These are phyloP conservation scores for Zonotrichia leucophrys DNA, from an alignment of 2,113 vertebrate genomes.

Conservation along the genomic window DNA sequence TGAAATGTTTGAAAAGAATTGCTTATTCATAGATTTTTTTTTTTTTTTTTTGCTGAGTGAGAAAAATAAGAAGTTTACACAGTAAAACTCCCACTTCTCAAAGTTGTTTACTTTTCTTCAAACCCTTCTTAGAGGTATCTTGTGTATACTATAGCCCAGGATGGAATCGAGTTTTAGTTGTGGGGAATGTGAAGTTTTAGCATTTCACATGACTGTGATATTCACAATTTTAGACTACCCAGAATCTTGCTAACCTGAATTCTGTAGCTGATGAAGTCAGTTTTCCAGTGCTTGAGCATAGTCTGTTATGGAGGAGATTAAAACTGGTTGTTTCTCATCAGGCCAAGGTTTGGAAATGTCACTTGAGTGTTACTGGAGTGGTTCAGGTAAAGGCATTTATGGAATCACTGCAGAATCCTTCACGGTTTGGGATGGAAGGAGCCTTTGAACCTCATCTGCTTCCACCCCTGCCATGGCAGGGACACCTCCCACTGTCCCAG, in stretches of 20 bases:
- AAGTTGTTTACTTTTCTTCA: neutral
- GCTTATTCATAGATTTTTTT: neutral
- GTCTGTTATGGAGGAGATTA: neutral
- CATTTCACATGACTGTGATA: fast-evolving
- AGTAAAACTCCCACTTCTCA: neutral
- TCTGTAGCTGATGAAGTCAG: neutral
- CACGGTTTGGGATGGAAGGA: neutral
- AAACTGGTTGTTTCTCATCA: neutral
- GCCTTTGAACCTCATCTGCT: fast-evolving
- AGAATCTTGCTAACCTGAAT: neutral
- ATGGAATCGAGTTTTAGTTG: neutral
- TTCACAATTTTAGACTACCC: neutral
- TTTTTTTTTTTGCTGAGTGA: neutral
- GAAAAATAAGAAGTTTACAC: neutral
- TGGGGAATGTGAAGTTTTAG: neutral
- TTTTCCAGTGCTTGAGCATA: neutral
- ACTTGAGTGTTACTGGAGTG: neutral
- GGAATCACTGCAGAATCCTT: neutral
- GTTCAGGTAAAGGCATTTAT: neutral
- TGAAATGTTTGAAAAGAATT: neutral
- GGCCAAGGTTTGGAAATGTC: neutral
- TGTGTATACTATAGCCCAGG: neutral
- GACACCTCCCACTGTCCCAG: fast-evolving
- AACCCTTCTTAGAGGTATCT: fast-evolving
- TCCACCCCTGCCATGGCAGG: neutral